Conservation (phyloP, 2,797 vertebrate species). For the Sebastolobus alascanus region DNA sequence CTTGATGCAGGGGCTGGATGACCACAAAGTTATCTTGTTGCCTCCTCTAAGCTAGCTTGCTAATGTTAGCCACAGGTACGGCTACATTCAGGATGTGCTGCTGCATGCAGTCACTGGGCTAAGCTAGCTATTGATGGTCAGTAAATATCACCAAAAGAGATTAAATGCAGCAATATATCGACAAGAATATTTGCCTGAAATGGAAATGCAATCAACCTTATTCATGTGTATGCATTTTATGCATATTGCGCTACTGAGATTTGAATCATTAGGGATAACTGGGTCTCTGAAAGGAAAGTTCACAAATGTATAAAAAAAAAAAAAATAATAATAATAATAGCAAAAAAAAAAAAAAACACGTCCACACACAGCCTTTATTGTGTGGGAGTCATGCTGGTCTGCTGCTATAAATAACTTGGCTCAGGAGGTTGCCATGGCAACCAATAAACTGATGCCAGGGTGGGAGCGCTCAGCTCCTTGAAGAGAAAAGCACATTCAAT, state of each 20-base stretch:
- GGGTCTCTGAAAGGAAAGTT: slow-evolving; percentile 20
- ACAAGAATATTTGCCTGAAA: background rate
- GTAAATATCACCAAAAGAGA: background rate
- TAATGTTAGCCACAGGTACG: background rate
- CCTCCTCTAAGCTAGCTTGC: background rate
- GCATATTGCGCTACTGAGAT: background rate
- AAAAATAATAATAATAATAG: background rate
- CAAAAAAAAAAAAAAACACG: background rate
- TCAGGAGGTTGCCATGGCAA: slow-evolving; percentile 85
- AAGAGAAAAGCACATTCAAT: slow-evolving; percentile 53
- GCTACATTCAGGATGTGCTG: background rate
- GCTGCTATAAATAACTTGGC: slow-evolving; percentile 87
- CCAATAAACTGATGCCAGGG: slow-evolving; percentile 84
- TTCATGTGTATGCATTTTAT: background rate
- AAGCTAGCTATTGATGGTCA: background rate
- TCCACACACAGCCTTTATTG: slow-evolving; percentile 48
- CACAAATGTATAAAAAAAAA: background rate
- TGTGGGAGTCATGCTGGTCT: slow-evolving; percentile 67
- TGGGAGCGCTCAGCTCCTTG: slow-evolving; percentile 69
- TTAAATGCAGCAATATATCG: background rate
- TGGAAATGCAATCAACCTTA: background rate
- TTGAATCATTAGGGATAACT: background rate
- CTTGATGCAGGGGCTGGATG: background rate
- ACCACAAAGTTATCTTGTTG: background rate
- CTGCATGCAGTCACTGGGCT: background rate